Conservation (phyloP, 2,113 vertebrate genomes). For the Xenopus borealis region DNA sequence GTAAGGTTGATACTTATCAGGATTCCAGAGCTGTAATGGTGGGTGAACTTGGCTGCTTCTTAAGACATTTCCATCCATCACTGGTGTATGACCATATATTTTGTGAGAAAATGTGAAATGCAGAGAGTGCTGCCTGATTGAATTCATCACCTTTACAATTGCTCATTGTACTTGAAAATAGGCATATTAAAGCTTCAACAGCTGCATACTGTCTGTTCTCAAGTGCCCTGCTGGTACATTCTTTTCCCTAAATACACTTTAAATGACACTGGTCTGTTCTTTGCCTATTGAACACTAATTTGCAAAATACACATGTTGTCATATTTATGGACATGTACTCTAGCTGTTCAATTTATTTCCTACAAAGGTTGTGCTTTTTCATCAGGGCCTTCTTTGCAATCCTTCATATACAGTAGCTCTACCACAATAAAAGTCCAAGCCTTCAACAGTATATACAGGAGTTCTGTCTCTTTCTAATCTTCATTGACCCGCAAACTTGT, state of each 20-base stretch:
- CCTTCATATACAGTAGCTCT: too few species aligned
- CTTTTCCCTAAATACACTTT: conserved; percentile 1
- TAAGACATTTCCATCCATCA: conserved; percentile 40
- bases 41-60: conserved; percentile 29
- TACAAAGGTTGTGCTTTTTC: too few species aligned
- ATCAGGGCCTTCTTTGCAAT: too few species aligned
- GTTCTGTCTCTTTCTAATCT: too few species aligned
- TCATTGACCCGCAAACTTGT: too few species aligned
- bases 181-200: conserved; percentile 22
- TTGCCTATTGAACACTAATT: too few species aligned
- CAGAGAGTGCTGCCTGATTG: conserved; percentile 28
- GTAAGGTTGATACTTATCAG: conserved; percentile 33
- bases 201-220: conserved; percentile 20
- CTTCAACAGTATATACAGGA: too few species aligned
- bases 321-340: too few species aligned
- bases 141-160: conserved; percentile 42
- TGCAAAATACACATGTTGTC: too few species aligned
- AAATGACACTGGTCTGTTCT: not conserved
- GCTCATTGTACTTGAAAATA: conserved; percentile 26
- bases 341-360: too few species aligned
- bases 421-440: too few species aligned
- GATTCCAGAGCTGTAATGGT: conserved; percentile 33
- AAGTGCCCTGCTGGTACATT: conserved; percentile 4
- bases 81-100: conserved; percentile 26
- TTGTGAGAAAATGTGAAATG: conserved; percentile 27